These are phyloP conservation scores for Ichneumon xanthorius DNA, from an alignment of 2,888 invertebrate species.

Conservation along the genomic window DNA sequence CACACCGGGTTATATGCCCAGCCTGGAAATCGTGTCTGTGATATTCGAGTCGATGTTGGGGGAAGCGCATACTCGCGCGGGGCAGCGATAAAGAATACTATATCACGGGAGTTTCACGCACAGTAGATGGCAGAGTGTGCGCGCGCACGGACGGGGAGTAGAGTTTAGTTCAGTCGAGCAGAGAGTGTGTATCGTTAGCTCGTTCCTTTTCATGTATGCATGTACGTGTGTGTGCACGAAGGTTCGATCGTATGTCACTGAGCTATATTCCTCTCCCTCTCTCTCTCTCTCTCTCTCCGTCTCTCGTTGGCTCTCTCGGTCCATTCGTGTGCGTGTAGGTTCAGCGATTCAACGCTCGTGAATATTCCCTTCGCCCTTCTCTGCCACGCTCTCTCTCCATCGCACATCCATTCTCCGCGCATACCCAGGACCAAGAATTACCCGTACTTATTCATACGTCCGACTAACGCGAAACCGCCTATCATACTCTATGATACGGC, in stretches of 20 bases:
- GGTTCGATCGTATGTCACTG: not conserved
- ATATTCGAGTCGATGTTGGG: slow-evolving; percentile 39
- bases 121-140: not conserved
- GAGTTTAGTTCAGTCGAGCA: slow-evolving; percentile 19
- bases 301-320: not conserved
- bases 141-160: not conserved
- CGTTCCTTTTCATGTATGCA: not conserved
- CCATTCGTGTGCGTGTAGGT: slow-evolving; percentile 41
- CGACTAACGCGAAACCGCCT: slow-evolving; percentile 59
- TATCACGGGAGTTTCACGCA: slow-evolving; percentile 26
- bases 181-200: slow-evolving; percentile 29
- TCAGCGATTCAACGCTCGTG: slow-evolving; percentile 37
- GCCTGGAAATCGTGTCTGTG: slow-evolving; percentile 60
- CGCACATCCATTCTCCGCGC: slow-evolving; percentile 3
- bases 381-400: not conserved
- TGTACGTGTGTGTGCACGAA: not conserved
- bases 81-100: slow-evolving; percentile 42
- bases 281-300: not conserved
- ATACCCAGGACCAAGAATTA: slow-evolving; percentile 65
- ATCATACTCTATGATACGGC: slow-evolving; percentile 35
- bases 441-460: slow-evolving; percentile 66
- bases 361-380: slow-evolving; percentile 20
- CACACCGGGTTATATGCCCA: slow-evolving; percentile 61
- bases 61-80: slow-evolving; percentile 9
- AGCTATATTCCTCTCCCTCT: not conserved